Percentiles rank a stretch among this genome's conserved stretches.
These are phyloP conservation scores for Serinus canaria DNA, from an alignment of 2,113 vertebrate genomes.

Conservation along the genomic window DNA sequence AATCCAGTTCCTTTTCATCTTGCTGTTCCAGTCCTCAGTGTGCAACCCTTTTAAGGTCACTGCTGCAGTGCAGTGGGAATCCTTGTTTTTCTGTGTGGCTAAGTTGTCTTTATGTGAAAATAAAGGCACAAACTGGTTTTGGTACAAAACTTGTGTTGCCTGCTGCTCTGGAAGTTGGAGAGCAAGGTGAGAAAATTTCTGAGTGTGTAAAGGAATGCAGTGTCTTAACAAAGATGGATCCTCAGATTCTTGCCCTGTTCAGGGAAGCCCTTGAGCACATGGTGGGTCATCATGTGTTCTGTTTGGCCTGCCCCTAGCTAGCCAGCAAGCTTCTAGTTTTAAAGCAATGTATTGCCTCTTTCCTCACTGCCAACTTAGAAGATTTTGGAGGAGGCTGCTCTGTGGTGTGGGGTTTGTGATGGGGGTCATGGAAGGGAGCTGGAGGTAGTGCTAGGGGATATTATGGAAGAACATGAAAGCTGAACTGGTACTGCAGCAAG, in stretches of 20 bases:
- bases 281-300: neutral
- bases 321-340: neutral
- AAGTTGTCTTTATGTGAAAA: neutral
- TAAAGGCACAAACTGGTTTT: neutral
- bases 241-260: neutral
- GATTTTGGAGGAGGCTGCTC: neutral
- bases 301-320: neutral
- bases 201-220: neutral
- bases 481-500: neutral
- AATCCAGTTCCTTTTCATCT: neutral
- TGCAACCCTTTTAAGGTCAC: neutral
- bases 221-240: neutral
- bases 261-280: rapidly evolving
- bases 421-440: neutral
- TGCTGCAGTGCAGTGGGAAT: rapidly evolving
- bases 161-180: neutral
- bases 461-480: neutral
- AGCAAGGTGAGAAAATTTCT: neutral
- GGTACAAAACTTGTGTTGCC: rapidly evolving
- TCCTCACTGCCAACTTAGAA: neutral
- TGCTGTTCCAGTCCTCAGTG: rapidly evolving
- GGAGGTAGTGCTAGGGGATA: neutral
- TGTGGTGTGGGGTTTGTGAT: neutral
- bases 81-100: neutral
- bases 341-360: neutral